A percentile compares a stretch with the other conserved stretches of the same genome.
phyloP scores from a whole-genome alignment of 2,888 invertebrate genomes.

The Trachelus iudaicus region DNA sequence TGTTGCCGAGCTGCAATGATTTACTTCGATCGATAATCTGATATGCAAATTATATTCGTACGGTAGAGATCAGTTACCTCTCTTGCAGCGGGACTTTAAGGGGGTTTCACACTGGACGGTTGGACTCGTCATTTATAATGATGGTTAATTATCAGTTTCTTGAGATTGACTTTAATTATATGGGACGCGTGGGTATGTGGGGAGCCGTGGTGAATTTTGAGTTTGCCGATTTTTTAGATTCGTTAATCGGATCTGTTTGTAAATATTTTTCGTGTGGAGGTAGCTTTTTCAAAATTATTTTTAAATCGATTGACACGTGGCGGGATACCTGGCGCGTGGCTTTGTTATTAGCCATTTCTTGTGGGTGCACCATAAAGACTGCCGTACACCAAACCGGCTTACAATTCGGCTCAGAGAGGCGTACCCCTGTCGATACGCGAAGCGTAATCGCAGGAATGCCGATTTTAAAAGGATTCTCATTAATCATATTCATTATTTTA shows the following conservation, averaged over 20 bases:
- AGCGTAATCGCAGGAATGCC: conserved; percentile 9
- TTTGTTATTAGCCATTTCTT: background rate
- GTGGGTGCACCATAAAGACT: background rate
- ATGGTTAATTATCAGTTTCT: background rate
- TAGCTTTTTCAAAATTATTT: background rate
- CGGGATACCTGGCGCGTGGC: background rate
- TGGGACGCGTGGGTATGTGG: background rate
- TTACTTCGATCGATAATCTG: conserved; percentile 50
- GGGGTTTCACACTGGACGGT: conserved; percentile 20
- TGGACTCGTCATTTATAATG: background rate
- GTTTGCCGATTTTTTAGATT: too few relatives aligned
- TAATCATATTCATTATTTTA: conserved; percentile 30
- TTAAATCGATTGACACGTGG: background rate
- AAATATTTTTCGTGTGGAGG: background rate
- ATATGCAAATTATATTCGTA: conserved; percentile 50
- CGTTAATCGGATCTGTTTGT: too few relatives aligned
- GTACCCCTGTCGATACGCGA: background rate
- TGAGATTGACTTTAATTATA: background rate
- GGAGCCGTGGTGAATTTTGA: background rate
- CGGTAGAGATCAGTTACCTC: conserved; percentile 44
- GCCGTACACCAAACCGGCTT: background rate
- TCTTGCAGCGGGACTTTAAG: conserved; percentile 31
- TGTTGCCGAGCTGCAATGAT: conserved; percentile 43
- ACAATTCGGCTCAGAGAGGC: background rate
- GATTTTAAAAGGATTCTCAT: conserved; percentile 30